Evolutionary conservation across 2,113 vertebrate genomes (phyloP).

Genomic region (Phaethornis superciliosus): DNA sequence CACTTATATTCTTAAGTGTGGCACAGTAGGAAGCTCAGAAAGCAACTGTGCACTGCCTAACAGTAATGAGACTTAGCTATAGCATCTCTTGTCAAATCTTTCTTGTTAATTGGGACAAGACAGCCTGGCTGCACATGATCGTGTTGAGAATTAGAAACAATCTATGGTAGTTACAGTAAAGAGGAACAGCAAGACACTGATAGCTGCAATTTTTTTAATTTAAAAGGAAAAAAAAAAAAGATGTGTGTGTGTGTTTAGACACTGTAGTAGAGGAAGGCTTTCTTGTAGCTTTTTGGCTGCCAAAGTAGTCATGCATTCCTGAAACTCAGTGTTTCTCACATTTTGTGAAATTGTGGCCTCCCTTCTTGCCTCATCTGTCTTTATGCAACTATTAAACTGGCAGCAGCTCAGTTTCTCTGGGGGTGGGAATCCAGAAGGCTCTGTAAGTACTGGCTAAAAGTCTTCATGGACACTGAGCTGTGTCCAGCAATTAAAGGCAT

Average conservation of each 20-base stretch:
- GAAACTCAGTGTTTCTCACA: constrained; percentile 13
- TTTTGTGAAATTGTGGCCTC: neutral
- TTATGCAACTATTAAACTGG: neutral
- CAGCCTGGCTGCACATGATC: neutral
- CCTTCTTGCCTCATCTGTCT: neutral
- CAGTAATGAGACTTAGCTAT: constrained; percentile 22
- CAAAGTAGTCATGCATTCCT: constrained; percentile 35
- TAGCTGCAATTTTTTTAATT: constrained; percentile 55
- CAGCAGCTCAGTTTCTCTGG: neutral
- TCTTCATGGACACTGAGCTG: neutral
- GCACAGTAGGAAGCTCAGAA: constrained; percentile 53
- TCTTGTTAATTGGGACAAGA: constrained; percentile 30
- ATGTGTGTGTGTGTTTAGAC: neutral
- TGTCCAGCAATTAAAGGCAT: constrained; percentile 16
- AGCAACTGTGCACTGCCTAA: constrained; percentile 31
- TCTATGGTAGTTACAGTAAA: constrained; percentile 24
- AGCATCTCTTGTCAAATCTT: constrained; percentile 20
- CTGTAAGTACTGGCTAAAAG: constrained; percentile 11
- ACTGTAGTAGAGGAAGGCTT: neutral
- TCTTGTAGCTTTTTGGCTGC: constrained; percentile 44
- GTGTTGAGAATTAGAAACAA: constrained; percentile 26
- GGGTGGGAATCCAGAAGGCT: neutral
- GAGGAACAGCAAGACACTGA: constrained; percentile 40
- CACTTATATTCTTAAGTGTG: constrained; percentile 27
- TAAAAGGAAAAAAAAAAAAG: neutral